Evolutionary conservation across 1,140 invertebrate species (phyloP).

Genomic region (Drosophila bipectinata): DNA sequence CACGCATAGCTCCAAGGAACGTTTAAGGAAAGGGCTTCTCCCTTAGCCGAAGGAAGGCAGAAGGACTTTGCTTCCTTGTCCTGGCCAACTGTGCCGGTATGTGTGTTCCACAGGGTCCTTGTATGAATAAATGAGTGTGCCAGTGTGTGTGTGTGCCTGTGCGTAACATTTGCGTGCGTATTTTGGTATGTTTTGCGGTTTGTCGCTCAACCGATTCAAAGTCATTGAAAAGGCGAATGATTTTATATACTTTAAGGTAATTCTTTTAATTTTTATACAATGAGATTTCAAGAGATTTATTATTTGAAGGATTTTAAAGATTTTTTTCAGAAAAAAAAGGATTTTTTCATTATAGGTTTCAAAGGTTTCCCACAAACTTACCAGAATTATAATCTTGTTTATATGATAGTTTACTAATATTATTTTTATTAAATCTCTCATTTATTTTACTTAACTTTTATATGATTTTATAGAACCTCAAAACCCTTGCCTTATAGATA

Average conservation of each 20-base stretch:
- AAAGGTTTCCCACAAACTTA: too few species aligned
- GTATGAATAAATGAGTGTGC: not conserved
- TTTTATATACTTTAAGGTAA: not conserved
- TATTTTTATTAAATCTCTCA: not conserved
- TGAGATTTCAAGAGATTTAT: not conserved
- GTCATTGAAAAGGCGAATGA: not conserved
- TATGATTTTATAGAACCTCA: not conserved
- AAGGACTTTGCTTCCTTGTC: constrained; percentile 29
- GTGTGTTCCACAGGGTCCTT: constrained; percentile 1
- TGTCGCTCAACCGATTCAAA: constrained; percentile 22
- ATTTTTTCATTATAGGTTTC: too few species aligned
- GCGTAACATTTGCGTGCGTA: constrained; percentile 69
- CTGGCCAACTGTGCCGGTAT: not conserved
- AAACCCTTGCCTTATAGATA: not conserved
- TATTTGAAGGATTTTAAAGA: not conserved
- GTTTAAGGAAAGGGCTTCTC: constrained; percentile 15
- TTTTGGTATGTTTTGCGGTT: constrained; percentile 70
- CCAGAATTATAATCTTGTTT: too few species aligned
- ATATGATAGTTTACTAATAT: not conserved
- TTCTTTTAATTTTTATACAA: not conserved
- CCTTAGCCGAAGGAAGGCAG: constrained; percentile 4
- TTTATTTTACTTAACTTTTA: not conserved
- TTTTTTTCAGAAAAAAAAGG: too few species aligned
- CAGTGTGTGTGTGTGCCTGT: not conserved
- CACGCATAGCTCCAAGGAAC: constrained; percentile 60